Evolutionary conservation across 2,888 invertebrate species (phyloP).

Genomic region (Plutella xylostella): DNA sequence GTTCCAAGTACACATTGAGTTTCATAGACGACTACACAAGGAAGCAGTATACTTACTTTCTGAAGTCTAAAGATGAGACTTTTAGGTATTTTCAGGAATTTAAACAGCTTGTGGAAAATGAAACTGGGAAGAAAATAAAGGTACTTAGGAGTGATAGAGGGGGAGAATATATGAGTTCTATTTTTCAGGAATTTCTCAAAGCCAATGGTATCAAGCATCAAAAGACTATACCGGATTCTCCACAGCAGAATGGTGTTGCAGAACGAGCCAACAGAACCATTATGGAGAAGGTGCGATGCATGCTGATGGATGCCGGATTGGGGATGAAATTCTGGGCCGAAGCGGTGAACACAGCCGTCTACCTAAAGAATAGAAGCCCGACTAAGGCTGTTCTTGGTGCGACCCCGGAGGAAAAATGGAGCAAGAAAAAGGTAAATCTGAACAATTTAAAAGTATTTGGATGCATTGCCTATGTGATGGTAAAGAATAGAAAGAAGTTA

Average conservation of each 20-base stretch:
- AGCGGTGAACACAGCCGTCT: conserved; percentile 16
- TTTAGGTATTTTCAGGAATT: conserved; percentile 10
- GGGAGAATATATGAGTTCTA: conserved; percentile 16
- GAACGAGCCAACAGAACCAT: conserved; percentile 21
- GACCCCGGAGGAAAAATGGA: conserved; percentile 16
- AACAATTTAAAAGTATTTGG: conserved; percentile 16
- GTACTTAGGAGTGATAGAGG: conserved; percentile 18
- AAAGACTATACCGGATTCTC: conserved; percentile 22
- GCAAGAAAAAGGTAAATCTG: conserved; percentile 12
- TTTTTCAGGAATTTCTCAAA: conserved; percentile 13
- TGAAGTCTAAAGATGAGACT: conserved; percentile 11
- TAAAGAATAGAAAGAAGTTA: conserved; percentile 14
- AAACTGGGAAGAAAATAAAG: conserved; percentile 15
- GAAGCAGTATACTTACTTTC: conserved; percentile 15
- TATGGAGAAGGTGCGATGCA: conserved; percentile 15
- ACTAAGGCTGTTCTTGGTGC: conserved; percentile 14
- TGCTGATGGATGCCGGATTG: conserved; percentile 15
- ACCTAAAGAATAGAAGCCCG: conserved; percentile 16
- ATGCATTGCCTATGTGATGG: conserved; percentile 15
- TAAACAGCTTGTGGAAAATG: conserved; percentile 18
- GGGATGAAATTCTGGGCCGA: conserved; percentile 17
- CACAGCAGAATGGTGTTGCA: conserved; percentile 27
- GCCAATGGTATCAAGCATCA: conserved; percentile 23
- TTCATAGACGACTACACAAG: conserved; percentile 11
- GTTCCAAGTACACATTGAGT: no score